These are phyloP conservation scores for Ahaetulla prasina DNA, from an alignment of 2,113 vertebrate genomes.

Conservation along the genomic window DNA sequence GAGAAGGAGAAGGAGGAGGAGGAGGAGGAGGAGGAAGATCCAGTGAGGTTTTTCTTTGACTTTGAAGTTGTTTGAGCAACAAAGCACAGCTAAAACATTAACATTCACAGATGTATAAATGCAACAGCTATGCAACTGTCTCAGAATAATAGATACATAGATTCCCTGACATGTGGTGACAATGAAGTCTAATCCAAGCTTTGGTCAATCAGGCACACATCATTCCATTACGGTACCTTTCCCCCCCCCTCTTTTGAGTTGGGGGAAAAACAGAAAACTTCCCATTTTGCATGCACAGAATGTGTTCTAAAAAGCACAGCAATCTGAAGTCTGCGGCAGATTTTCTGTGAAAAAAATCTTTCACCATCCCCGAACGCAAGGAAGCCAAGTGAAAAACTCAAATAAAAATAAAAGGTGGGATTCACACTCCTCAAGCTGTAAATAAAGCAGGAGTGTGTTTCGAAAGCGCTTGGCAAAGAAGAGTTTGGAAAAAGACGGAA, in stretches of 20 bases:
- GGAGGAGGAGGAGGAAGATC: no score
- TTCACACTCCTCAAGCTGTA: neutral
- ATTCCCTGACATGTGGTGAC: no score
- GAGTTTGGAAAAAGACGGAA: neutral
- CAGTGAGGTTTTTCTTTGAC: no score
- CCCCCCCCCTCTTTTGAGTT: no score
- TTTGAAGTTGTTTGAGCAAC: no score
- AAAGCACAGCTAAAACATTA: no score
- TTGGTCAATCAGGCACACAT: neutral
- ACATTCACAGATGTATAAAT: no score
- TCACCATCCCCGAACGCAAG: neutral
- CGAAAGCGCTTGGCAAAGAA: neutral
- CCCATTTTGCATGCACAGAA: neutral
- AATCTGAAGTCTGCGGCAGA: neutral
- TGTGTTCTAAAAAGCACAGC: neutral
- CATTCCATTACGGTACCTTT: neutral
- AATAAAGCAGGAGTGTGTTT: neutral
- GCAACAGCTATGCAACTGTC: no score
- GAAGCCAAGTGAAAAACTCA: neutral
- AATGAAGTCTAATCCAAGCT: no score
- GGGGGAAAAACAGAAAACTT: neutral
- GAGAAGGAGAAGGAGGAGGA: no score
- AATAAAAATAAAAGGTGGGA: neutral
- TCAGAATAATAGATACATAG: no score
- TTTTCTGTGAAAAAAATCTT: neutral